Base-by-base conservation (phyloP, 1,140 invertebrate genomes). In the Pseudoatta argentina region DNA sequence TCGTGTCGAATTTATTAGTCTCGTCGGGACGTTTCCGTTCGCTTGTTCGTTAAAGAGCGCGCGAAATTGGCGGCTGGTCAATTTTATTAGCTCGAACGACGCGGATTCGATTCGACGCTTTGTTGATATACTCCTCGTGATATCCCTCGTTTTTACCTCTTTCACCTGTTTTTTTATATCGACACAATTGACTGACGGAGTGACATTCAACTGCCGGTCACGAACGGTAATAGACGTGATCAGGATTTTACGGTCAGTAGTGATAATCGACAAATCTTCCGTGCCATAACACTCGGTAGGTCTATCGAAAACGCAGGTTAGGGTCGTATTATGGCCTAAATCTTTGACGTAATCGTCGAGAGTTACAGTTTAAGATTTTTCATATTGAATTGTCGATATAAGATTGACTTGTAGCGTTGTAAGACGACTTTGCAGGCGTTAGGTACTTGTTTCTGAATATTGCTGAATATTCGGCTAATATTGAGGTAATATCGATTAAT, bases 201-300 rank as follows among this genome's bases (percentile, higher is more conserved):
- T 82, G 77, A 85, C 79, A 75, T 89, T 87, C 61, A 61, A 59
- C 27, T 86, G 86, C 59, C 30, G 82, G 77, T 90, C 88, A 90
- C 88, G 86, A 78, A 82, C 82, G 67, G 77, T 89, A 86, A 89
- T 73, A 89, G 59, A 89, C 88, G 78, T 85, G 85, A 87, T 87
- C 86, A 61, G 69, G 61, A 81, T 87, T 90, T 90, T 87, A 87
- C 69, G 39, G 63, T 48, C 55, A 64, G 66, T 67, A 27, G 59
- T 55, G 87, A 87, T 89, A 83, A 88, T 61, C 67, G 48, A 24
- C 59, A 16, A 86, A 72, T 75, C 61, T 82, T 59, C 16, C 61
- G 39, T 64, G 48, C 48, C 16, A 27, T 5, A 59, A 18, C n/a
- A 39, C 61, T 3, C n/a, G 44, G 3, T 53, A 27, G 34, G 34